phyloP scores from a whole-genome alignment of 2,888 invertebrate genomes.

The Hybos culiciformis region DNA sequence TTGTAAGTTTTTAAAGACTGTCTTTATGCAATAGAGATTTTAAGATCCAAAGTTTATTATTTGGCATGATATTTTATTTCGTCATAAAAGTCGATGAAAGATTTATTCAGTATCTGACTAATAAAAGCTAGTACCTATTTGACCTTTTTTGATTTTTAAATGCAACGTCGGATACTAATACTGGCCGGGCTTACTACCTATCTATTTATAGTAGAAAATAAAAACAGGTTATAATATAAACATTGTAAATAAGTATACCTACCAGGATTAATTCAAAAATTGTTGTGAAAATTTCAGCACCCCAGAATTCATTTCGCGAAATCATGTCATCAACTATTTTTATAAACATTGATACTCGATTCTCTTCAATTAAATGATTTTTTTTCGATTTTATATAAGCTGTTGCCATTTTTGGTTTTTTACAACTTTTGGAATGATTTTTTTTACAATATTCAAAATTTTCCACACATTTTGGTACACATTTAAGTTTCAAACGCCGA shows the following conservation, averaged over 20 bases:
- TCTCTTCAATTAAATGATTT: constrained; percentile 18
- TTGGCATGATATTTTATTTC: background rate
- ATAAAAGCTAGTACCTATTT: no score
- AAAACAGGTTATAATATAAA: no score
- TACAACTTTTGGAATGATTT: constrained; percentile 23
- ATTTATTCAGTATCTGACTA: no score
- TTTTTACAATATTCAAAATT: constrained; percentile 24
- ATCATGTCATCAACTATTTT: constrained; percentile 24
- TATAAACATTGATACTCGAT: constrained; percentile 18
- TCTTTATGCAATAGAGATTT: background rate
- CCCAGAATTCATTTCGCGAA: constrained; percentile 27
- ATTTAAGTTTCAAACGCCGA: constrained; percentile 23
- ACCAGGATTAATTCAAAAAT: constrained; percentile 29
- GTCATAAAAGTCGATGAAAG: background rate
- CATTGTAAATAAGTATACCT: constrained; percentile 7
- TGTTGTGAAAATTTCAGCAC: constrained; percentile 23
- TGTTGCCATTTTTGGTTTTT: constrained; percentile 22
- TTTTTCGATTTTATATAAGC: constrained; percentile 13
- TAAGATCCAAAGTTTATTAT: background rate
- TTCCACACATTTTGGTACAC: constrained; percentile 25
- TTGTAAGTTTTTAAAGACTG: no score
- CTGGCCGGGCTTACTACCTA: no score
- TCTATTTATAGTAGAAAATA: no score
- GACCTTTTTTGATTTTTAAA: no score
- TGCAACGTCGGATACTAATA: no score